Base-by-base conservation (phyloP, 2,797 vertebrate genomes). In the Eutrigla gurnardus region DNA sequence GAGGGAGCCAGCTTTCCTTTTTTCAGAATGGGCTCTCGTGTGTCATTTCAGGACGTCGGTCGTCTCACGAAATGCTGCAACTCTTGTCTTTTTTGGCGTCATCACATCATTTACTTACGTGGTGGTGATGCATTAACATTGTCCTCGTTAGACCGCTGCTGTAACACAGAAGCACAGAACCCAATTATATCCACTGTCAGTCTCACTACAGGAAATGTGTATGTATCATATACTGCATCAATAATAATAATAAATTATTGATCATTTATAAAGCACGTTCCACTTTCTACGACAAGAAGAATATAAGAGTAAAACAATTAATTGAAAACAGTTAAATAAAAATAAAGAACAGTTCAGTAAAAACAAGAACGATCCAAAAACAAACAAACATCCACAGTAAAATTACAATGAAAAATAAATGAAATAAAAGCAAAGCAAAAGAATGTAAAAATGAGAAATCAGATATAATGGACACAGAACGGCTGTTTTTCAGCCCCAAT, bases 21-120 rank as follows among this genome's bases (percentile, higher is more conserved):
- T 69, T 35, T 76, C 45, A 75, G 65, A 82, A 42, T 63, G 83
- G 63, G 73, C 39, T 80, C 35, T 10, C 32, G 33, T 35, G 50
- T 88, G 68, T 81, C 60, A 80, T 65, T 86, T 72, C 17, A 60
- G 65, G 67, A 57, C 69, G 62, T 18, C 18, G 33, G 36, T 37
- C 33, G 69, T 78, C 71, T 63, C 60, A 80, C 60, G 76, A 82
- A 86, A 75, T 63, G 59, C 36, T 80, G n/a, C 68, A 76, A 37
- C n/a, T 25, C 25, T 25, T 1, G 25, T 25, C 2, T 66, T 65
- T 57, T 80, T 74, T 68, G 42, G 18, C 50, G 62, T 69, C 63
- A 25, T 25, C 25, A 25, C 25, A 25, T 25, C 25, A 25, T 25
- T 25, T 25, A 25, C 25, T 25, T 25, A 25, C 25, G 2, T 25